These are phyloP conservation scores for Chiloscyllium plagiosum DNA, from an alignment of 2,113 vertebrate species.

Conservation along the genomic window DNA sequence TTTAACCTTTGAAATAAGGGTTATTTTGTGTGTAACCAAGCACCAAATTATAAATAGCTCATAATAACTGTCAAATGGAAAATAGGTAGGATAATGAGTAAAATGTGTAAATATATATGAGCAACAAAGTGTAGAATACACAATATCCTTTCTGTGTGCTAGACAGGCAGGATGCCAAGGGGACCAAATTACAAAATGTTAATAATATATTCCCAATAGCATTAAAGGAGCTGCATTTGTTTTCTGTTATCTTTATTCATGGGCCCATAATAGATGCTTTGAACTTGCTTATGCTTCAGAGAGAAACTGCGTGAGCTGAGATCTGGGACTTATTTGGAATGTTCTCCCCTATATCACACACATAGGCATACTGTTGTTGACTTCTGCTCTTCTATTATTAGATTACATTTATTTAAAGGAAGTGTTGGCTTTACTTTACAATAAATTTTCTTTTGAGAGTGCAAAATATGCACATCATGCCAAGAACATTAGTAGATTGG, in stretches of 20 bases:
- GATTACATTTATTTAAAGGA: not conserved
- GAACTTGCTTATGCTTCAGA: not conserved
- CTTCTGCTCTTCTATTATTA: not conserved
- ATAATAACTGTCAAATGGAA: not conserved
- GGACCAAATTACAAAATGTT: not conserved
- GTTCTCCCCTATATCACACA: not conserved
- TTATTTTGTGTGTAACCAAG: not conserved
- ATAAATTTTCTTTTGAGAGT: not conserved
- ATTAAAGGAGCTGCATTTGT: not conserved
- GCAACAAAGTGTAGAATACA: not conserved
- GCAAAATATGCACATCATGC: not conserved
- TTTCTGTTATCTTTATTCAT: constrained; percentile 11
- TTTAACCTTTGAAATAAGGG: not conserved
- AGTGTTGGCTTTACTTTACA: not conserved
- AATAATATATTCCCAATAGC: not conserved
- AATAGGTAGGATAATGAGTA: not conserved
- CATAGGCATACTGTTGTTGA: not conserved
- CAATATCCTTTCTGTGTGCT: not conserved
- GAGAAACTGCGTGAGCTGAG: not conserved
- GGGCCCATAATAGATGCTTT: not conserved
- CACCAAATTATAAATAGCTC: not conserved
- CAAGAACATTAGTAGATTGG: not conserved
- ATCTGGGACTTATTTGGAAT: not conserved
- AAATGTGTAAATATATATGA: not conserved
- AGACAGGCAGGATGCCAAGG: not conserved